These are phyloP conservation scores for Melanotaenia trifasciata DNA, from an alignment of 2,797 vertebrate species.

Conservation along the genomic window DNA sequence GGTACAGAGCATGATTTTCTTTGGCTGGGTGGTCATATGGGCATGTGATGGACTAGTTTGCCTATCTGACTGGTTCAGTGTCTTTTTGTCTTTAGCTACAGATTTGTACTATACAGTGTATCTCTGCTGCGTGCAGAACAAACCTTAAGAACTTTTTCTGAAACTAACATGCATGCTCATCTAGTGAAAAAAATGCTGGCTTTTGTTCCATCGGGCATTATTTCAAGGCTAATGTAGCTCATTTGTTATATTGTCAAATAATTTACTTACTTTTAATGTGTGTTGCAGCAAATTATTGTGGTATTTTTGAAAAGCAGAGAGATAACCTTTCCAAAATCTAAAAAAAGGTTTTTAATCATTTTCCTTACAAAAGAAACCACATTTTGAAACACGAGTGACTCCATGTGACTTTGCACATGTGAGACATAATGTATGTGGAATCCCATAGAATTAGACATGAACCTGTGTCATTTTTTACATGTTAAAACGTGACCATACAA, in stretches of 20 bases:
- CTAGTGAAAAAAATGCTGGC: not conserved
- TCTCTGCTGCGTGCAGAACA: slow-evolving; percentile 2
- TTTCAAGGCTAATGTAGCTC: not conserved
- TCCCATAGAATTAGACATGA: too few relatives aligned
- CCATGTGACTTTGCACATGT: too few relatives aligned
- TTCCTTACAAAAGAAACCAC: too few relatives aligned
- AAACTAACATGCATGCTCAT: not conserved
- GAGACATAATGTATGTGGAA: too few relatives aligned
- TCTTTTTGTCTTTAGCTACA: slow-evolving; percentile 16
- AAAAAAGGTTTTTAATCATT: too few relatives aligned
- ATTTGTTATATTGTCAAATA: not conserved
- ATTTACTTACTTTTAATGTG: not conserved
- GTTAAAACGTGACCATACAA: too few relatives aligned
- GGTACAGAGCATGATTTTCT: slow-evolving; percentile 33
- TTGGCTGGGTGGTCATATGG: slow-evolving; percentile 33
- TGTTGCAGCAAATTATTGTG: not conserved
- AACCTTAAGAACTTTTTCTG: not conserved
- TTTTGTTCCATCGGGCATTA: not conserved
- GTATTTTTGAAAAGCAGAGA: slow-evolving; percentile 21
- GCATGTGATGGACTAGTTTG: slow-evolving; percentile 33
- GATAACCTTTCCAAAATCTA: slow-evolving; percentile 12
- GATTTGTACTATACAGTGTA: not conserved
- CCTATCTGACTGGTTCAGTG: slow-evolving; percentile 17
- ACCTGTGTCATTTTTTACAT: too few relatives aligned
- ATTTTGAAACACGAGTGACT: too few relatives aligned